Evolutionary conservation across 2,797 vertebrate genomes (phyloP).

Genomic region (Hephaestus fuliginosus): DNA sequence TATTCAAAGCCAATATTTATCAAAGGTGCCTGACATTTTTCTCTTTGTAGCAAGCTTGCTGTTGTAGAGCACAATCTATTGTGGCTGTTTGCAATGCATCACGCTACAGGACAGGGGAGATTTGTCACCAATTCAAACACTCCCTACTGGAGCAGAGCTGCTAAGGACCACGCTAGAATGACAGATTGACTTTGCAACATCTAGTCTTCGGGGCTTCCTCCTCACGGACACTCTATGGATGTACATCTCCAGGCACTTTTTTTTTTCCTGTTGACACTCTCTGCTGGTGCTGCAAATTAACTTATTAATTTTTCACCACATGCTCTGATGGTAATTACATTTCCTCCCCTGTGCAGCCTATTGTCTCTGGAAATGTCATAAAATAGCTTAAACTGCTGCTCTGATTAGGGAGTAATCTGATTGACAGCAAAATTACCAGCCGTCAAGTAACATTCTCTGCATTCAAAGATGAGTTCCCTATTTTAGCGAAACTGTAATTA

Average conservation of each 20-base stretch:
- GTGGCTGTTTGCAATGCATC: conserved; percentile 74
- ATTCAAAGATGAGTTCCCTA: conserved; percentile 73
- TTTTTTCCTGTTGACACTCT: conserved; percentile 74
- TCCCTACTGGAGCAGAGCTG: conserved; percentile 59
- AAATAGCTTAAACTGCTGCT: conserved; percentile 81
- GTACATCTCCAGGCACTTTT: conserved; percentile 67
- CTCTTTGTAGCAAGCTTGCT: conserved; percentile 60
- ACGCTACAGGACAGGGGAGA: conserved; percentile 65
- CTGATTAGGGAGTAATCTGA: conserved; percentile 83
- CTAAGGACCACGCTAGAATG: conserved; percentile 61
- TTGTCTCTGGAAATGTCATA: conserved; percentile 85
- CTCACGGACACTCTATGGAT: conserved; percentile 58
- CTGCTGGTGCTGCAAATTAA: conserved; percentile 82
- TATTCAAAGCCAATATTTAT: conserved; percentile 73
- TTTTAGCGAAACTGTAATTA: conserved; percentile 76
- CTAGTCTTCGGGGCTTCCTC: conserved; percentile 67
- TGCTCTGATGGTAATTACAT: conserved; percentile 84
- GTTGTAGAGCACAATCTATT: conserved; percentile 65
- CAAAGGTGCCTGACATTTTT: conserved; percentile 66
- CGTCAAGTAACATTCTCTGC: conserved; percentile 76
- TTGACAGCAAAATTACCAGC: conserved; percentile 82
- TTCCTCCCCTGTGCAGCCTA: conserved; percentile 78
- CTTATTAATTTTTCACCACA: conserved; percentile 84
- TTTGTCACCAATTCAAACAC: conserved; percentile 74
- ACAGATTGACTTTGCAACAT: conserved; percentile 69